These are phyloP conservation scores for Cinara cedri DNA, from an alignment of 2,888 invertebrate genomes.

Conservation along the genomic window DNA sequence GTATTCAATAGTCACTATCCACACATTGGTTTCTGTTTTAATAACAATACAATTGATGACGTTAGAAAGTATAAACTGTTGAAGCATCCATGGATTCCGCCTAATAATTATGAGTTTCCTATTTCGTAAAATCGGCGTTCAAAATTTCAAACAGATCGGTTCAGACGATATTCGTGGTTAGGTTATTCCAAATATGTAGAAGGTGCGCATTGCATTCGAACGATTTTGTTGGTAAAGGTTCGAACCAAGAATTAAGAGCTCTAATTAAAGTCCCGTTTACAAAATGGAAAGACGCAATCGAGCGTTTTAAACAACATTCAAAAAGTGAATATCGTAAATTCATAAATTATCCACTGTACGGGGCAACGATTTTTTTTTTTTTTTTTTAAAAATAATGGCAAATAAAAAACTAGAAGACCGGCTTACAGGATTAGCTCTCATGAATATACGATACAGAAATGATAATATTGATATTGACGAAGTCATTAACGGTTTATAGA, in stretches of 20 bases:
- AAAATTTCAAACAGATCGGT: conserved; percentile 41
- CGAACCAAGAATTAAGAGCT: background rate
- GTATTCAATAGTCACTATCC: too few relatives aligned
- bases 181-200: conserved; percentile 5
- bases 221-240: conserved; percentile 8
- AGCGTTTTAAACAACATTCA: conserved; percentile 14
- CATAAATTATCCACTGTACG: background rate
- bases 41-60: too few relatives aligned
- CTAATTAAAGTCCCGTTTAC: background rate
- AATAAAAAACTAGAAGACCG: too few relatives aligned
- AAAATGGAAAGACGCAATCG: conserved; percentile 13
- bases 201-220: conserved; percentile 26
- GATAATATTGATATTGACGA: too few relatives aligned
- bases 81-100: too few relatives aligned
- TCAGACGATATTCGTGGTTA: conserved; percentile 10
- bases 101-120: conserved; percentile 2
- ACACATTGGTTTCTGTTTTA: too few relatives aligned
- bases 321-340: conserved; percentile 8
- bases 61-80: too few relatives aligned
- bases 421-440: too few relatives aligned
- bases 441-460: too few relatives aligned
- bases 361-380: too few relatives aligned
- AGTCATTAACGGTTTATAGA: too few relatives aligned
- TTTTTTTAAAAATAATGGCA: conserved; percentile 26
- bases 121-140: background rate